Percentiles rank a stretch among this genome's conserved stretches.
Conservation (phyloP, 2,797 vertebrate genomes). For the Pitangus sulphuratus region DNA sequence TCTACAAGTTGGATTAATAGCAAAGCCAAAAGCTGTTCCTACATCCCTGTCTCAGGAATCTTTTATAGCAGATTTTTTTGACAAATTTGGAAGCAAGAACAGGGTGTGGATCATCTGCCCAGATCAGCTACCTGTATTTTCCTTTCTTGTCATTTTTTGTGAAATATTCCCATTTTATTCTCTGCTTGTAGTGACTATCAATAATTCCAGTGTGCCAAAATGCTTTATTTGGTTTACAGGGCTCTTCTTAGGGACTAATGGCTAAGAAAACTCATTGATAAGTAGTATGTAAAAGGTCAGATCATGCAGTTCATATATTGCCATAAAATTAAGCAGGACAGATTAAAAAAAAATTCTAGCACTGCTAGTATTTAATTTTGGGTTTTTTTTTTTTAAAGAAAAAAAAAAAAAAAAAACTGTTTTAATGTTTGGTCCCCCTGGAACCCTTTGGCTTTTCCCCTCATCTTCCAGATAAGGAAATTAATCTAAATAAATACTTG, state of each 20-base stretch:
- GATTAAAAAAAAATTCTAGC: not conserved
- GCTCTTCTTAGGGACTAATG: not conserved
- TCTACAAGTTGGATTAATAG: not conserved
- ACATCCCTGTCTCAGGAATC: fast-evolving
- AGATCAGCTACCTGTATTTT: not conserved
- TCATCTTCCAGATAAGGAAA: not conserved
- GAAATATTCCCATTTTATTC: not conserved
- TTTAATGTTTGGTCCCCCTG: not conserved
- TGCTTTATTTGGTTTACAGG: not conserved
- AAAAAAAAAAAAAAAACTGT: not conserved
- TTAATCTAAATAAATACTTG: not conserved
- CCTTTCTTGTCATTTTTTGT: not conserved
- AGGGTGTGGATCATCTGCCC: not conserved
- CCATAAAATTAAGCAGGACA: not conserved
- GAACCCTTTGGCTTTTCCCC: not conserved
- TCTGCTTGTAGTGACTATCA: not conserved
- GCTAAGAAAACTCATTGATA: not conserved
- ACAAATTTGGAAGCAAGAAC: not conserved
- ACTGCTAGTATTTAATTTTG: not conserved
- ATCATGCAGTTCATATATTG: not conserved
- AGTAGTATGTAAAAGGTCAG: not conserved
- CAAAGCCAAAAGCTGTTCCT: not conserved
- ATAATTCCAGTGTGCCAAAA: not conserved
- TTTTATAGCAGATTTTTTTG: not conserved
- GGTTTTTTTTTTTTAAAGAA: not conserved